phyloP scores from a whole-genome alignment of 1,140 invertebrate genomes.

The Drosophila pectinifera region DNA sequence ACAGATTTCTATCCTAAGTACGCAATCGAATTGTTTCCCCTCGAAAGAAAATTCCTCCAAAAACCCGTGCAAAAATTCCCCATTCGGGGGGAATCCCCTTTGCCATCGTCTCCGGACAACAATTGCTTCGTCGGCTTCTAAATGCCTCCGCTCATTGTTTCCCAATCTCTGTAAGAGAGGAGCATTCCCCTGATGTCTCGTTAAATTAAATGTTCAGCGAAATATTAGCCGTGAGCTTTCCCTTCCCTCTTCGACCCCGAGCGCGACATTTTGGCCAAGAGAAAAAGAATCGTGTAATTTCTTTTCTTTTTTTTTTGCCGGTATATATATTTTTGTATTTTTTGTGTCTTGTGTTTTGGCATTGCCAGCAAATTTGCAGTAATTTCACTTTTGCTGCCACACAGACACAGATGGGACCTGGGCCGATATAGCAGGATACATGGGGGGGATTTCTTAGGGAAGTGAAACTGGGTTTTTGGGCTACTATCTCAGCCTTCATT shows the following conservation, averaged over 20 bases:
- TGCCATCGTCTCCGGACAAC: slow-evolving; percentile 8
- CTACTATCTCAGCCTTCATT: slow-evolving; percentile 53
- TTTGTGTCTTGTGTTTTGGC: slow-evolving; percentile 38
- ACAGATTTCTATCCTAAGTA: slow-evolving; percentile 13
- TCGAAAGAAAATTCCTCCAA: neutral
- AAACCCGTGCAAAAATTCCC: slow-evolving; percentile 16
- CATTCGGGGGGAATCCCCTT: slow-evolving; percentile 1
- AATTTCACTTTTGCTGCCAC: slow-evolving; percentile 76
- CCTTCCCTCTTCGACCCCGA: slow-evolving; percentile 23
- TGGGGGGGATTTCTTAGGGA: slow-evolving; percentile 10
- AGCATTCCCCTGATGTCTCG: slow-evolving; percentile 61
- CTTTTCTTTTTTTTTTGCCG: neutral
- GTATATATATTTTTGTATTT: slow-evolving; percentile 10
- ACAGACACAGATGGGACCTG: slow-evolving; percentile 36
- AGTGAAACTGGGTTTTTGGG: slow-evolving; percentile 25
- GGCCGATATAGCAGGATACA: slow-evolving; percentile 10
- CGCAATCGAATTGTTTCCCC: slow-evolving; percentile 9
- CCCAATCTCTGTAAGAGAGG: slow-evolving; percentile 47
- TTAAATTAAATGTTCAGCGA: slow-evolving; percentile 84
- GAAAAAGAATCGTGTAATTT: slow-evolving; percentile 39
- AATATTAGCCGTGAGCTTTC: slow-evolving; percentile 69
- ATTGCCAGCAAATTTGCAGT: slow-evolving; percentile 72
- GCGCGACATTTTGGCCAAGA: slow-evolving; percentile 50
- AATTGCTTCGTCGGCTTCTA: slow-evolving; percentile 30
- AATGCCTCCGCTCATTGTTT: slow-evolving; percentile 45